These are phyloP conservation scores for Zosterops pallidus DNA, from an alignment of 2,113 vertebrate genomes.

Conservation along the genomic window DNA sequence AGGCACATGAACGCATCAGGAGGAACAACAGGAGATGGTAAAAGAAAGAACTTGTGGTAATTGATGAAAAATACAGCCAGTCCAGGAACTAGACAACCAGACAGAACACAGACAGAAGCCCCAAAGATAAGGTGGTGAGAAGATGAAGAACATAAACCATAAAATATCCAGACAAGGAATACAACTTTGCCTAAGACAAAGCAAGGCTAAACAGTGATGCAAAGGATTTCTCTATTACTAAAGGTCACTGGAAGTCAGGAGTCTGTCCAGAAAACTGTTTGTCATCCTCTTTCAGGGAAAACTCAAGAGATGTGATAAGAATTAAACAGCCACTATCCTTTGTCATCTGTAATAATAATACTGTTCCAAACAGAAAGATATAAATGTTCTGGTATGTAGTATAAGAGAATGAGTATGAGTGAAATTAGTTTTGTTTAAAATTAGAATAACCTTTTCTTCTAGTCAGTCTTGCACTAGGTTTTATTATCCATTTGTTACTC, in stretches of 20 bases:
- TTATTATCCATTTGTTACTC: neutral
- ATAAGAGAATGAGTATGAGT: neutral
- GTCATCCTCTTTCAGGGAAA: neutral
- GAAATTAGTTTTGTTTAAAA: neutral
- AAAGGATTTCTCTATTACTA: neutral
- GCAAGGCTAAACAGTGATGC: neutral
- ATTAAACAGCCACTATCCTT: neutral
- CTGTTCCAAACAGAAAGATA: neutral
- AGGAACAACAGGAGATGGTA: neutral
- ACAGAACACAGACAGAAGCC: neutral
- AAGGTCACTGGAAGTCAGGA: neutral
- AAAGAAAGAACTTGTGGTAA: neutral
- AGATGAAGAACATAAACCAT: neutral
- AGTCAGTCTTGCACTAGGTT: neutral
- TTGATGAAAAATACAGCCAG: neutral
- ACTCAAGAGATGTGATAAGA: neutral
- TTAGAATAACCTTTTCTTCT: neutral
- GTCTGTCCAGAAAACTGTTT: neutral
- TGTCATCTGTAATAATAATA: neutral
- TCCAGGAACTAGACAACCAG: neutral
- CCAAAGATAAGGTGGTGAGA: neutral
- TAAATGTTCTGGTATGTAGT: neutral
- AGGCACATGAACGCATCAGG: rapidly evolving
- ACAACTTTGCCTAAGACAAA: neutral
- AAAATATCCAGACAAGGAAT: neutral